phyloP scores from a whole-genome alignment of 2,888 invertebrate species.

The Amblyteles armatorius region DNA sequence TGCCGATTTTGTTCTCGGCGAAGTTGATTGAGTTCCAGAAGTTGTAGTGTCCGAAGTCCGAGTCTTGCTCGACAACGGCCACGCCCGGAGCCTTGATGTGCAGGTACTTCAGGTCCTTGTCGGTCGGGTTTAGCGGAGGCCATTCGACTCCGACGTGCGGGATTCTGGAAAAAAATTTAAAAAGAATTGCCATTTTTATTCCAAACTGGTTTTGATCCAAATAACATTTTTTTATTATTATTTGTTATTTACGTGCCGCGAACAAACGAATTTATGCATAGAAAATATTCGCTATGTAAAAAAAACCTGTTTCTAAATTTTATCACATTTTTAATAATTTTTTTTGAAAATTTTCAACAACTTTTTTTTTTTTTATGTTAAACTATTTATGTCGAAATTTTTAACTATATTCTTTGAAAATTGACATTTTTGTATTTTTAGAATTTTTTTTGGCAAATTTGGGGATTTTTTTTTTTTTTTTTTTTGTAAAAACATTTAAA shows the following conservation, averaged over 20 bases:
- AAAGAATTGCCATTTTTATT: background rate
- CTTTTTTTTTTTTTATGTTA: too few species aligned
- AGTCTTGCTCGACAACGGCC: slow-evolving; percentile 83
- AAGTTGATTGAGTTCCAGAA: slow-evolving; percentile 89
- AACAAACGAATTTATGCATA: background rate
- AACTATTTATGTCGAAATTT: too few species aligned
- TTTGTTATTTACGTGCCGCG: background rate
- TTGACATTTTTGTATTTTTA: too few species aligned
- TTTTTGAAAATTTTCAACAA: too few species aligned
- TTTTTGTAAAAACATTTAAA: too few species aligned
- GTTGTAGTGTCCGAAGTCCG: slow-evolving; percentile 86
- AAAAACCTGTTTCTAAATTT: too few species aligned
- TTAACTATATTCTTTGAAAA: too few species aligned
- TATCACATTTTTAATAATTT: too few species aligned
- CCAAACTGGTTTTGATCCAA: background rate
- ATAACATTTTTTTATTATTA: background rate
- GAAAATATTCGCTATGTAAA: background rate
- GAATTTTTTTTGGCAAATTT: too few species aligned
- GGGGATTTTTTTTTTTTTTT: too few species aligned
- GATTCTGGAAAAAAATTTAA: slow-evolving; percentile 80
- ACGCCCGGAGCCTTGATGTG: slow-evolving; percentile 86
- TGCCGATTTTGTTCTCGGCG: slow-evolving; percentile 87
- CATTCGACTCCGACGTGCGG: slow-evolving; percentile 85
- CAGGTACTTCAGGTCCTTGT: slow-evolving; percentile 85
- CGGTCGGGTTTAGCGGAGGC: slow-evolving; percentile 85